A percentile compares a stretch with the other conserved stretches of the same genome.
These are phyloP conservation scores for Galaxea fascicularis DNA, from an alignment of 92 coral and sea anemone genomes.

Conservation along the genomic window DNA sequence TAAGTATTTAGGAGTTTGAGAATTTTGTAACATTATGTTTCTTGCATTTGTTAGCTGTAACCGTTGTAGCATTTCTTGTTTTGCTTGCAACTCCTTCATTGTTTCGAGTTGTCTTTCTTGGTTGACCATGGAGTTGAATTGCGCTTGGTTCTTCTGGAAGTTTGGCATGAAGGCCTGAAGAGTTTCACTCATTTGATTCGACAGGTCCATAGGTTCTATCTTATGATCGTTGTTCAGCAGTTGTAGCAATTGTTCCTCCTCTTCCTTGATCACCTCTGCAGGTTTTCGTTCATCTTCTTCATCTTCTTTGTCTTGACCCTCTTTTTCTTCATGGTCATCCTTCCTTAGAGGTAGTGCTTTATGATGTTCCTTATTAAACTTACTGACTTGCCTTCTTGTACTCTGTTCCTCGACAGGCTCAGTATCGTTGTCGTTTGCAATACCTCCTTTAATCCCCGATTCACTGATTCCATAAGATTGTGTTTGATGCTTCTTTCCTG, in stretches of 20 bases:
- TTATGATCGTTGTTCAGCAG: neutral
- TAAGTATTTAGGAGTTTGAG: neutral
- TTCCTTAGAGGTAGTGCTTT: neutral
- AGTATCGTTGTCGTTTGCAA: neutral
- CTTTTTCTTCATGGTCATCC: neutral
- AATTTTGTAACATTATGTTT: neutral
- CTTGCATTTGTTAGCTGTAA: neutral
- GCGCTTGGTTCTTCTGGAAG: neutral
- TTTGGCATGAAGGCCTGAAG: neutral
- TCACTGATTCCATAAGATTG: neutral
- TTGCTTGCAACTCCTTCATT: neutral
- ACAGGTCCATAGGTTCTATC: neutral
- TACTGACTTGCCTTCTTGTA: neutral
- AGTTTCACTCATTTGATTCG: constrained; percentile 5
- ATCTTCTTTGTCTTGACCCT: neutral
- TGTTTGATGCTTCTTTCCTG: neutral
- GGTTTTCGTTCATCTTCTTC: neutral
- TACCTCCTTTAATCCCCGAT: neutral
- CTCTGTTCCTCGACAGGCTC: neutral
- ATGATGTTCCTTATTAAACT: neutral
- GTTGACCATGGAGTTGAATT: neutral
- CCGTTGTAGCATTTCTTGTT: constrained; percentile 18
- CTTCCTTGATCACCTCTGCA: neutral
- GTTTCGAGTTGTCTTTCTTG: constrained; percentile 7
- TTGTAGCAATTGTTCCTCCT: neutral